These are phyloP conservation scores for Pristis pectinata DNA, from an alignment of 2,797 vertebrate species.

Conservation along the genomic window DNA sequence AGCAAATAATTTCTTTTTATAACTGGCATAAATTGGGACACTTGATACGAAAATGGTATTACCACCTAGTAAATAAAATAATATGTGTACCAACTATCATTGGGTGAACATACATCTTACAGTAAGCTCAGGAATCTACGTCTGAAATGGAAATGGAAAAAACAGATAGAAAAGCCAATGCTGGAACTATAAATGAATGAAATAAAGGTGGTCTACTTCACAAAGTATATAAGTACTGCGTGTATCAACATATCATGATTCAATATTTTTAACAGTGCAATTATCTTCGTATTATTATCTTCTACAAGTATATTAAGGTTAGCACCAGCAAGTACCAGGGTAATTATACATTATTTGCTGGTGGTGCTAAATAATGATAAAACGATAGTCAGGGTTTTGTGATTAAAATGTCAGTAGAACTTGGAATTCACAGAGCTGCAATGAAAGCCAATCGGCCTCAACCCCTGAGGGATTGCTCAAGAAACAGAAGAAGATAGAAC, in stretches of 20 bases:
- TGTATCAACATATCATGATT: background rate
- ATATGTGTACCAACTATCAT: background rate
- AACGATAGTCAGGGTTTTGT: background rate
- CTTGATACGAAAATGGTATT: background rate
- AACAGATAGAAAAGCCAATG: background rate
- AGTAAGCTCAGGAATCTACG: background rate
- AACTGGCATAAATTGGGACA: background rate
- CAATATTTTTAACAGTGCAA: background rate
- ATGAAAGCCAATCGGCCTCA: too few species aligned
- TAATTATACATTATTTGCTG: background rate
- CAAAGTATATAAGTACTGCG: background rate
- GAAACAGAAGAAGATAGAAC: too few species aligned
- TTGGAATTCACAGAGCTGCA: too few species aligned
- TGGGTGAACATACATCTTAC: background rate
- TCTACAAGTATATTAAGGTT: background rate
- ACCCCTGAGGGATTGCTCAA: too few species aligned
- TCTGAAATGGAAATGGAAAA: background rate
- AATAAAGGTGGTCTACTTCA: background rate
- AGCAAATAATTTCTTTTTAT: background rate
- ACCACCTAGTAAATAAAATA: background rate
- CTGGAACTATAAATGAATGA: background rate
- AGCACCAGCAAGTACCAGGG: background rate
- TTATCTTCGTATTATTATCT: background rate
- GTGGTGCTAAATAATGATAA: background rate
- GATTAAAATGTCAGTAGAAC: too few species aligned